Base-by-base conservation (phyloP, 30 jellyfish, hydroid and myxozoan species). In the Cassiopea andromeda region DNA sequence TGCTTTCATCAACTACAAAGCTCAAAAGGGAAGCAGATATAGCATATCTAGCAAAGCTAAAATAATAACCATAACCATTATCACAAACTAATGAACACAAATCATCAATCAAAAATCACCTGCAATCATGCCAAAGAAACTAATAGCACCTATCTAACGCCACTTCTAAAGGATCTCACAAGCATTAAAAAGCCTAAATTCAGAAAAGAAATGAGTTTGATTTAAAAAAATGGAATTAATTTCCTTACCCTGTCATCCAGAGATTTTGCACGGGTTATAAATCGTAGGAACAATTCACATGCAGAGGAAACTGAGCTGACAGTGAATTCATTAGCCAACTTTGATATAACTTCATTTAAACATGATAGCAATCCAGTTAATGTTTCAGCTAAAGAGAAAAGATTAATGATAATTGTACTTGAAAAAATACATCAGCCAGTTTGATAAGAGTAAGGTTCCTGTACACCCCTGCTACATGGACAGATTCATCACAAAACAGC, bases 281-380 rank as follows among this genome's bases (percentile, higher is more conserved):
- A 91, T 50, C 98, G 79, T 9, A 86, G 85, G 76, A 95, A 89
- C 77, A 95, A 91, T 77, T 95, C 99, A 92, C 99, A 90, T 14
- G 98, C 99, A 69, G 99, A 95, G 1, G 99, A 87, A 58, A 95
- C 89, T n/a, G 99, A 91, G 3, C 98, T 91, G 18, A 78, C 92
- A 0, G 98, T 73, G 47, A 84, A 47, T 78, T 87, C 96, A 0
- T 78, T 91, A 75, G 92, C 90, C 45, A 95, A 73, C 43, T 82
- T 83, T 17, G 91, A 48, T 60, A 77, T 87, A 38, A 95, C 97
- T 1, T 80, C 86, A 47, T 91, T 84, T 46, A 95, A 77, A 18
- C 70, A 46, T 59, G 69, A 95, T 67, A 58, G 86, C 60, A 95
- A 69, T 1, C 99, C 99, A 45, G 97, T 46, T 83, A 95, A 70